Conservation (phyloP, 1,140 invertebrate genomes). For the Ostrea denselamellosa region DNA sequence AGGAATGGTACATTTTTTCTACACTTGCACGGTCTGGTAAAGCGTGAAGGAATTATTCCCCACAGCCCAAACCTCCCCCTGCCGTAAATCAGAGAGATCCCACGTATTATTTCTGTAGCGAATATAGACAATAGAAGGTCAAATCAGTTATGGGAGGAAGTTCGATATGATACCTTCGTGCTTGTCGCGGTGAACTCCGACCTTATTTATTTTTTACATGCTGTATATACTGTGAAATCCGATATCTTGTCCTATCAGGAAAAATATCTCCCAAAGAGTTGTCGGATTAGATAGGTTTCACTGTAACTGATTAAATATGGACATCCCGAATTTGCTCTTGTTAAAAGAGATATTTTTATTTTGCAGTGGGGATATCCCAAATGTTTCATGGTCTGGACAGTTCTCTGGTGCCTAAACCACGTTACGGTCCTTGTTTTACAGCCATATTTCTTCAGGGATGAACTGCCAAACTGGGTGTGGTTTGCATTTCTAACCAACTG, state of each 20-base stretch:
- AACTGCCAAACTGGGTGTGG: neutral
- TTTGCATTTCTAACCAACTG: slow-evolving; percentile 5
- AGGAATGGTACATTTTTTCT: too few relatives aligned
- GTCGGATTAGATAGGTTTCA: neutral
- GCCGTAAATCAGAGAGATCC: too few relatives aligned
- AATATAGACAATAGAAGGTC: too few relatives aligned
- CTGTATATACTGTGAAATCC: neutral
- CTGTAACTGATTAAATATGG: neutral
- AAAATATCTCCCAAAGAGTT: too few relatives aligned
- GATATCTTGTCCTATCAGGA: too few relatives aligned
- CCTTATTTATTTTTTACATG: neutral
- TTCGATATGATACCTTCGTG: too few relatives aligned
- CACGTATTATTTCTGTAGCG: too few relatives aligned
- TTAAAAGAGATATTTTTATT: neutral
- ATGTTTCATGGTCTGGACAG: neutral
- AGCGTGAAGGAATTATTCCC: too few relatives aligned
- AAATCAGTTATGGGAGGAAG: too few relatives aligned
- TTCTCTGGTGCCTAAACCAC: neutral
- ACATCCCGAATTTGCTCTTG: too few relatives aligned
- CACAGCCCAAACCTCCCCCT: too few relatives aligned
- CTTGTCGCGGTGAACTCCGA: neutral
- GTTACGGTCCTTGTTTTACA: neutral
- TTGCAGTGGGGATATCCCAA: slow-evolving; percentile 1
- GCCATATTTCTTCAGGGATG: slow-evolving; percentile 3
- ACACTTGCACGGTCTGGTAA: too few relatives aligned